These are phyloP conservation scores for Alentia gelatinosa DNA, from an alignment of 2,888 invertebrate species.

Conservation along the genomic window DNA sequence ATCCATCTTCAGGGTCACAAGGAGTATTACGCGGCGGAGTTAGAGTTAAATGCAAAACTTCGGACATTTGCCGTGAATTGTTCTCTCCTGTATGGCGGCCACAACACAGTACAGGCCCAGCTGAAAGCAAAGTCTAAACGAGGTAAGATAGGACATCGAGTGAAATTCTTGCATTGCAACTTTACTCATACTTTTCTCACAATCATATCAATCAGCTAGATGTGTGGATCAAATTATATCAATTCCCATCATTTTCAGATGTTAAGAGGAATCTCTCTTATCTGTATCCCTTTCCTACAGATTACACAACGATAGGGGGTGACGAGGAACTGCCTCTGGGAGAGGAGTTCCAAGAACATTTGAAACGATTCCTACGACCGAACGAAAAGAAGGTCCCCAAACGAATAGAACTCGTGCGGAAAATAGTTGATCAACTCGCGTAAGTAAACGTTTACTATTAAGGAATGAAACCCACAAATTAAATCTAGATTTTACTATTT, in stretches of 20 bases:
- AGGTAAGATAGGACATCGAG: conserved; percentile 73
- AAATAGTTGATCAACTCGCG: conserved; percentile 67
- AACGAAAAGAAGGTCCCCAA: conserved; percentile 66
- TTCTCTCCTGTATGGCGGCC: conserved; percentile 79
- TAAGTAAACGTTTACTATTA: conserved; percentile 55
- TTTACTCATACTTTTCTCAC: too few species aligned
- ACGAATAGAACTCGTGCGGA: conserved; percentile 63
- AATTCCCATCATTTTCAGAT: too few species aligned
- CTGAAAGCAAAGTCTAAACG: conserved; percentile 76
- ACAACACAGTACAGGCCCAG: conserved; percentile 79
- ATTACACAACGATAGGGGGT: conserved; percentile 69
- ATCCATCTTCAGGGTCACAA: conserved; percentile 64
- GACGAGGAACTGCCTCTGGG: conserved; percentile 70
- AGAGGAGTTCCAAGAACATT: conserved; percentile 70
- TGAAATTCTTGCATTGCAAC: too few species aligned
- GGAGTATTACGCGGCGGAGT: conserved; percentile 78
- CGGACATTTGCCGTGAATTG: conserved; percentile 78
- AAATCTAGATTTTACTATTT: too few species aligned
- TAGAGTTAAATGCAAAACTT: conserved; percentile 79
- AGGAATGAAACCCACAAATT: too few species aligned
- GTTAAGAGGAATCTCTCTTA: too few species aligned
- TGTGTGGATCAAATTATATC: too few species aligned
- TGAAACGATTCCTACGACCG: conserved; percentile 65
- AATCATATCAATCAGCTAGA: too few species aligned
- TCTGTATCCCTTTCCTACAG: conserved; percentile 56